Evolutionary conservation across 1,140 invertebrate species (phyloP).

Genomic region (Drosophila arizonae): DNA sequence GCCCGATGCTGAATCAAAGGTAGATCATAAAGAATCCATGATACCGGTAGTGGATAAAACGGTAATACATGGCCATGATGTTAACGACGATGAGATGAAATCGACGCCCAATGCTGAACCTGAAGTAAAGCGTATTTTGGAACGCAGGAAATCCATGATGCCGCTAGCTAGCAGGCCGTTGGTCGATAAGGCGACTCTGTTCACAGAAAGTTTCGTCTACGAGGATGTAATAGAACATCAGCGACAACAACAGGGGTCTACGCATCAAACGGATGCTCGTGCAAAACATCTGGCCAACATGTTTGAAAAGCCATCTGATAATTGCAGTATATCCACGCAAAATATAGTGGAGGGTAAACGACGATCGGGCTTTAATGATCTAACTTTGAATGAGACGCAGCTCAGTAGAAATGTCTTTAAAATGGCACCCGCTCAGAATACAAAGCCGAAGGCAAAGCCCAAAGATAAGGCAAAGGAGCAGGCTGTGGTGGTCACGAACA

Average conservation of each 20-base stretch:
- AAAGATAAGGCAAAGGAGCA: background rate
- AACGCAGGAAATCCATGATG: conserved; percentile 59
- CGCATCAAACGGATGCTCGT: background rate
- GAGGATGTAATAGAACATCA: conserved; percentile 48
- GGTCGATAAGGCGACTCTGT: conserved; percentile 44
- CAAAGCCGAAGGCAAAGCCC: background rate
- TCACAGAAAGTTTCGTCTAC: conserved; percentile 36
- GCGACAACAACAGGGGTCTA: conserved; percentile 18
- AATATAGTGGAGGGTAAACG: conserved; percentile 74
- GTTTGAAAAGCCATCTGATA: conserved; percentile 66
- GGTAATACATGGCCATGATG: background rate
- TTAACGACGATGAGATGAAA: background rate
- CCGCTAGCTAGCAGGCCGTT: conserved; percentile 47
- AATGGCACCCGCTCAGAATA: background rate
- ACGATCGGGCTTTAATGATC: conserved; percentile 40
- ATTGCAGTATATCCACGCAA: conserved; percentile 70
- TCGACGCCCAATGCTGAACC: background rate
- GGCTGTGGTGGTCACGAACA: background rate
- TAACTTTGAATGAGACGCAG: conserved; percentile 59
- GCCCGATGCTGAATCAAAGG: no score
- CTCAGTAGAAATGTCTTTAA: conserved; percentile 45
- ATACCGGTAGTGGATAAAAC: background rate
- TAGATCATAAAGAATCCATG: no score
- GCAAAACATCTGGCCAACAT: conserved; percentile 44
- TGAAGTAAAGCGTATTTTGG: conserved; percentile 29